Percentiles rank a stretch among this genome's conserved stretches.
phyloP scores from a whole-genome alignment of 2,888 invertebrate genomes.

The Cerastis rubricosa region DNA sequence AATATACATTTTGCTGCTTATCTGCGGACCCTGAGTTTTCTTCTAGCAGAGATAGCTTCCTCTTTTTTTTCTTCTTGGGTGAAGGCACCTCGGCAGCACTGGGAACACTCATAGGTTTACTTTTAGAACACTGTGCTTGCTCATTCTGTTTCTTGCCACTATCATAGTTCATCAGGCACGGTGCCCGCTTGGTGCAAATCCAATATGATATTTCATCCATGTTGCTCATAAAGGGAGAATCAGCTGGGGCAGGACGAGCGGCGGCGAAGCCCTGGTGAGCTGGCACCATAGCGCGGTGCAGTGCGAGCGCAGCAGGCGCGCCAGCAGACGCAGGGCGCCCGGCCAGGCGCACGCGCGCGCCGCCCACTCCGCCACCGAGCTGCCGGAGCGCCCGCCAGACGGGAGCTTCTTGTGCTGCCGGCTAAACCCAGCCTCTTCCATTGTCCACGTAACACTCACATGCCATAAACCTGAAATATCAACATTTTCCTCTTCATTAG shows the following conservation, averaged over 20 bases:
- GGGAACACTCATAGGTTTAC: slow-evolving; percentile 73
- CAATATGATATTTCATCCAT: slow-evolving; percentile 89
- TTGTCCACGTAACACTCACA: slow-evolving; percentile 74
- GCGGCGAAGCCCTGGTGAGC: slow-evolving; percentile 50
- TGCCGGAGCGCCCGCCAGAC: slow-evolving; percentile 49
- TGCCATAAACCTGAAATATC: slow-evolving; percentile 83
- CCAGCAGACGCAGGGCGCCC: slow-evolving; percentile 72
- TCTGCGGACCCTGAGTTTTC: slow-evolving; percentile 79
- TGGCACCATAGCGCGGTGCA: slow-evolving; percentile 58
- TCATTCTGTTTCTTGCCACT: slow-evolving; percentile 78
- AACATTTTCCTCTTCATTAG: slow-evolving; percentile 31
- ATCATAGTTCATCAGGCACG: slow-evolving; percentile 86
- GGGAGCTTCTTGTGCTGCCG: slow-evolving; percentile 61
- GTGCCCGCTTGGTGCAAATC: slow-evolving; percentile 87
- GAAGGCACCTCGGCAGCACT: slow-evolving; percentile 73
- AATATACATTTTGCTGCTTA: slow-evolving; percentile 81
- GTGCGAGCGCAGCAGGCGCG: slow-evolving; percentile 68
- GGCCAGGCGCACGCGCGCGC: slow-evolving; percentile 74
- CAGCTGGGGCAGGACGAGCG: slow-evolving; percentile 46
- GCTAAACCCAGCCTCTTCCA: slow-evolving; percentile 57
- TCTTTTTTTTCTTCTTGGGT: slow-evolving; percentile 81
- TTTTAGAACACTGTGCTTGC: slow-evolving; percentile 77
- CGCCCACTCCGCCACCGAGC: slow-evolving; percentile 70
- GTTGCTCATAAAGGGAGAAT: slow-evolving; percentile 84
- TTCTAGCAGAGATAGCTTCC: slow-evolving; percentile 81